These are phyloP conservation scores for Saturnia pavonia DNA, from an alignment of 2,888 invertebrate species.

Conservation along the genomic window DNA sequence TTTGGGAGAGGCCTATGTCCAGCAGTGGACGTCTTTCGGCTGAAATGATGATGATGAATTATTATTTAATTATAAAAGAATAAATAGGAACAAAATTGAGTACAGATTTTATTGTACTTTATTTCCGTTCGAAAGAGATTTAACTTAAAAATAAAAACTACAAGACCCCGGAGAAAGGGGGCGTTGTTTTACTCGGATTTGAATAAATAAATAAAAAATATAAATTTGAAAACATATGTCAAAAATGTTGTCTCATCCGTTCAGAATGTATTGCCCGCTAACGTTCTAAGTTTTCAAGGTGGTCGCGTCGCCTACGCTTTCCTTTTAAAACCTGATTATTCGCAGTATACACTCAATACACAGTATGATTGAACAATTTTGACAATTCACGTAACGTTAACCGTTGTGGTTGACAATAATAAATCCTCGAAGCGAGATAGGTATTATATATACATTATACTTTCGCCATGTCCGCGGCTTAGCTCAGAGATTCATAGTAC, in stretches of 20 bases:
- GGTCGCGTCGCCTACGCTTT: not conserved
- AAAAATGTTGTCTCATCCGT: not conserved
- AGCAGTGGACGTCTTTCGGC: no score
- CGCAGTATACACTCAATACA: not conserved
- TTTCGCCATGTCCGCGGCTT: no score
- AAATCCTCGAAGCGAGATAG: not conserved
- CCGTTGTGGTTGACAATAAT: not conserved
- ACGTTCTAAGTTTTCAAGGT: not conserved
- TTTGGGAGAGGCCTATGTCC: no score
- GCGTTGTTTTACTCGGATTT: not conserved
- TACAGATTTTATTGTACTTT: no score
- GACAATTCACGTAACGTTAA: not conserved
- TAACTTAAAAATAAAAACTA: no score
- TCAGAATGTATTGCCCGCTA: not conserved
- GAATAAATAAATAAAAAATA: not conserved
- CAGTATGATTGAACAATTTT: not conserved
- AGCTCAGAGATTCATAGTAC: no score
- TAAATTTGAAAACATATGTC: not conserved
- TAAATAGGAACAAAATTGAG: no score
- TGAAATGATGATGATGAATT: no score
- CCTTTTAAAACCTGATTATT: constrained; percentile 4
- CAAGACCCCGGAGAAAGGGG: no score
- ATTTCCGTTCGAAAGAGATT: no score
- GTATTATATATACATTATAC: not conserved
- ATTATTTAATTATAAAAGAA: no score